Base-by-base conservation (phyloP, 1,140 invertebrate genomes). In the Thaumatotibia leucotreta region DNA sequence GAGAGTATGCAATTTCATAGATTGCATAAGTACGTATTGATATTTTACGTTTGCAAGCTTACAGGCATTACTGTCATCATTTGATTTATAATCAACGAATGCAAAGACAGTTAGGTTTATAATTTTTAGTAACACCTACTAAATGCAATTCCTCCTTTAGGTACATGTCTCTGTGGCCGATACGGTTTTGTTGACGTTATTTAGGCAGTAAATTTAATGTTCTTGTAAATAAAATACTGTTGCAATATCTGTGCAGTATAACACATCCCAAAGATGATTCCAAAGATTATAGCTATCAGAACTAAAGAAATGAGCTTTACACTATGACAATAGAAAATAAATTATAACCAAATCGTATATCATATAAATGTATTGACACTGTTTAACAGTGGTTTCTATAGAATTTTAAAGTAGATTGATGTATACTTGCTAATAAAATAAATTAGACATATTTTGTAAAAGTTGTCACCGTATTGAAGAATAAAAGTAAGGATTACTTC, bases 281-380 rank as follows among this genome's bases (percentile, higher is more conserved):
- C 76, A 78, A 79, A 79, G 69, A 77, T 65, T 68, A 69, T 63
- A 64, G 32, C 69, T 64, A 65, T 67, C 50, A 64, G 64, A 65
- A 69, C 69, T 52, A 65, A 67, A 69, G 27, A 62, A 49, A 75
- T 62, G 80, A 87, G 84, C 82, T 87, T 87, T 87, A 85, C 75
- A 66, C 39, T 64, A 78, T 83, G 84, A 87, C 84, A 87, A 87
- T 87, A 87, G 82, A 67, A 74, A 68, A 69, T 72, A 75, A 73
- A 68, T 50, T 70, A 67, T 61, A 64, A 66, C 63, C 64, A 70
- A 61, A 68, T 54, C 63, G 64, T 61, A 70, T 70, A 75, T 71
- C 67, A 65, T 45, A 45, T 29, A 63, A 70, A 70, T 66, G 24
- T 50, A 65, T 63, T 67, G 61, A 73, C 61, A 65, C 74, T 75